Conservation (phyloP, 2,113 vertebrate species). For the Trichomycterus rosablanca region DNA sequence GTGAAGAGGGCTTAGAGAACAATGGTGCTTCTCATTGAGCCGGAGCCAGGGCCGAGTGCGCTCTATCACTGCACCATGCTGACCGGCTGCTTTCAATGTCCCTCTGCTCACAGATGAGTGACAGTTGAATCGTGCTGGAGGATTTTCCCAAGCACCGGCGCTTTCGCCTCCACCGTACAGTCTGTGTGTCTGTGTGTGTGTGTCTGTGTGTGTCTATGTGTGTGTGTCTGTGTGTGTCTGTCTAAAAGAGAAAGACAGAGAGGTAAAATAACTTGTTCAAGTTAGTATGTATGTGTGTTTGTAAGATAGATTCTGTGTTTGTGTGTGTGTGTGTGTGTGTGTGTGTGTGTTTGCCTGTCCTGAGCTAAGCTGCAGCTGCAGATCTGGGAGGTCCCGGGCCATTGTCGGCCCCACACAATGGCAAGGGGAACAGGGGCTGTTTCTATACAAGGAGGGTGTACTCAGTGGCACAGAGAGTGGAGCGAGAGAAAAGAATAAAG, state of each 20-base stretch:
- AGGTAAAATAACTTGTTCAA: slow-evolving; percentile 53
- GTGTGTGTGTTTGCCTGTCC: slow-evolving; percentile 62
- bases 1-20: slow-evolving; percentile 76
- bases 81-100: slow-evolving; percentile 74
- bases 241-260: slow-evolving; percentile 10
- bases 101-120: slow-evolving; percentile 78
- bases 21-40: slow-evolving; percentile 76
- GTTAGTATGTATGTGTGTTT: neutral
- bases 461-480: slow-evolving; percentile 59
- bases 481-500: slow-evolving; percentile 63
- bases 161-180: slow-evolving; percentile 31
- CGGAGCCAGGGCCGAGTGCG: slow-evolving; percentile 71
- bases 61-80: slow-evolving; percentile 71
- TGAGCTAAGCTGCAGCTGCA: slow-evolving; percentile 78
- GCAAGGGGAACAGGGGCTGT: slow-evolving; percentile 63
- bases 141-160: slow-evolving; percentile 76
- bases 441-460: slow-evolving; percentile 67
- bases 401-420: slow-evolving; percentile 78
- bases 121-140: slow-evolving; percentile 84
- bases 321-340: slow-evolving; percentile 38
- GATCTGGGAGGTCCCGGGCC: slow-evolving; percentile 80
- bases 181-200: slow-evolving; percentile 1
- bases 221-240: neutral
- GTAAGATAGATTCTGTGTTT: neutral
- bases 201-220: slow-evolving; percentile 17